Evolutionary conservation across 2,888 invertebrate genomes (phyloP).

Genomic region (Caenorhabditis zanzibari): DNA sequence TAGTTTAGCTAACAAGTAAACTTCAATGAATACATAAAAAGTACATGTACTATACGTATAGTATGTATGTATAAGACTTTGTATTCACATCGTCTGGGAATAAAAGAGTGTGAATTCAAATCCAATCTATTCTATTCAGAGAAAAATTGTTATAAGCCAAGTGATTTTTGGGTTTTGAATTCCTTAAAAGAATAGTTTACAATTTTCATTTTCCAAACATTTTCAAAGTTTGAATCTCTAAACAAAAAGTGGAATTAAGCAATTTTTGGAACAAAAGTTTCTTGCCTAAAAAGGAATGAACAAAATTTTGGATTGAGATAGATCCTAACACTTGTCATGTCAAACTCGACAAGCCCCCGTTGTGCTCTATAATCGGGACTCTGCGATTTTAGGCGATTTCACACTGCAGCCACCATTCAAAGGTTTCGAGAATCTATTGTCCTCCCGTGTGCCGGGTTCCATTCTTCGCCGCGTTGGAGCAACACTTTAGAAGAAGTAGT

Average conservation of each 20-base stretch:
- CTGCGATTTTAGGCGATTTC: neutral
- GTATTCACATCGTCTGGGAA: slow-evolving; percentile 18
- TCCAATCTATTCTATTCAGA: slow-evolving; percentile 34
- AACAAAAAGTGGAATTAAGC: slow-evolving; percentile 47
- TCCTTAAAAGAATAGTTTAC: slow-evolving; percentile 42
- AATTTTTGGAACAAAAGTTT: neutral
- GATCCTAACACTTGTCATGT: slow-evolving; percentile 61
- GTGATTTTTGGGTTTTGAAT: neutral
- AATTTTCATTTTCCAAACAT: slow-evolving; percentile 42
- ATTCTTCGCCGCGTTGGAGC: slow-evolving; percentile 34
- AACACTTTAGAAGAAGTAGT: slow-evolving; percentile 52
- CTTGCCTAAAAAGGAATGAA: neutral
- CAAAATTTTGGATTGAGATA: slow-evolving; percentile 52
- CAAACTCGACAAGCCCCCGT: slow-evolving; percentile 43
- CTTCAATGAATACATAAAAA: slow-evolving; percentile 53
- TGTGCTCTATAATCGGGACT: slow-evolving; percentile 44
- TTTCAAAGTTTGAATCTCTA: slow-evolving; percentile 6
- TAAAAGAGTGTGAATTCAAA: slow-evolving; percentile 18
- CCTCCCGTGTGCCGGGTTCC: slow-evolving; percentile 30
- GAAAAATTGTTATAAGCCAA: neutral
- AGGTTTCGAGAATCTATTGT: slow-evolving; percentile 29
- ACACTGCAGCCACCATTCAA: slow-evolving; percentile 38
- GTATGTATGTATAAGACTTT: slow-evolving; percentile 39
- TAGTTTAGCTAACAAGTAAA: slow-evolving; percentile 23
- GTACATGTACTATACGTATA: slow-evolving; percentile 37